Evolutionary conservation across 2,888 invertebrate species (phyloP), one percentile per base, ranked within the genome.

Genomic region (Cerceris ruficornis): DNA sequence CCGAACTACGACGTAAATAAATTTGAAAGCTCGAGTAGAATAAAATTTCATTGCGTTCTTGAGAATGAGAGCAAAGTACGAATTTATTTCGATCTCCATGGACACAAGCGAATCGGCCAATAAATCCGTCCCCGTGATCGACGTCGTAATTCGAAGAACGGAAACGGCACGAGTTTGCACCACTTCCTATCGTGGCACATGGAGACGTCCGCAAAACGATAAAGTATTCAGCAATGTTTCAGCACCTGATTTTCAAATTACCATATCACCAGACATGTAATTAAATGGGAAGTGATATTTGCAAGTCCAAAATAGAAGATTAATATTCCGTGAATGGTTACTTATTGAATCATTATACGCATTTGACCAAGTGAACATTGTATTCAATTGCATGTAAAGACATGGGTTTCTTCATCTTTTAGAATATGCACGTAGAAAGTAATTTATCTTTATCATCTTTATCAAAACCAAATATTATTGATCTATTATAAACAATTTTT

Each of bases 121-220:
- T 77, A 80, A 71, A 77, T 81, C 58, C 46, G 57, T 72, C 54
- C 9, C 43, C 5, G 43, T 69, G 66, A 80, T 71, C 59, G 69
- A 75, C 58, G 58, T 14, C 15, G 74, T 70, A 69, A 80, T 58
- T 66, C 69, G 2, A 52, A 13, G 43, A 69, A 72, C 57, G 73
- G 61, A 74, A 80, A 69, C 71, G 69, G 60, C 58, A 39, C n/a
- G 42, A 66, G 46, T 54, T 28, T 60, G 41, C 15, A 15, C 54
- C 13, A 55, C 58, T 57, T 58, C 7, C 58, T 60, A 11, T 43
- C 14, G 28, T 14, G 28, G 0, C 14, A 39, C 55, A 9, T 7
- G n/a, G 9, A 68, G 14, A 55, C 58, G 43, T 42, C 39, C n/a
- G 54, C 39, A 8, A 65, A 17, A 14, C 42, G 52, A 58, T 52